Evolutionary conservation across 1,140 invertebrate species (phyloP), one percentile per base, ranked within the genome.

Genomic region (Maniola jurtina): DNA sequence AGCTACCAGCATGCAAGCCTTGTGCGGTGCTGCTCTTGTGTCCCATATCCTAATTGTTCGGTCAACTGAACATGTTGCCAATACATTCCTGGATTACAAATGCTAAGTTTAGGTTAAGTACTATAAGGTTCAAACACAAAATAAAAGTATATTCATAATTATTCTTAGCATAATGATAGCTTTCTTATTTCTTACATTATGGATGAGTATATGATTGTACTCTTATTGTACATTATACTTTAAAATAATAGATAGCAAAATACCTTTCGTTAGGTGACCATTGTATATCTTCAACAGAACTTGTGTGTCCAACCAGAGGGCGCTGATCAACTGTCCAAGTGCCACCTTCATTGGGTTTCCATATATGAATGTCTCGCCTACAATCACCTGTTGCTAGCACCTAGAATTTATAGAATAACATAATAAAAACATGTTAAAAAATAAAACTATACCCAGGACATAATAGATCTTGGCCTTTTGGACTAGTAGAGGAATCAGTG

Each of bases 241-340:
- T n/a, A n/a, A n/a, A n/a, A n/a, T n/a, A n/a, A n/a, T n/a, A 25
- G 25, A 25, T 25, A 4, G 25, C 25, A 25, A 25, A 62, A 52
- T 79, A 91, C 80, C 90, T 93, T 92, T 99, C 99, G 92, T 95
- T 99, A 4, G 98, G 98, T 67, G 98, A 99, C 99, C 99, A 99
- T 80, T 99, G 98, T 66, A 99, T 92, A 91, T 99, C 99, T 93
- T 99, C 99, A 7, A 99, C 97, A 60, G 98, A 99, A 48, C 93
- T 94, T 16, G 94, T 95, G 84, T 99, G 99, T 2, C 96, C 97
- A 68, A 94, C 92, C 65, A 97, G 94, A 1, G 98, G 95, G 56
- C 95, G 92, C 82, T 98, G 96, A 90, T 99, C 97, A 8, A 99
- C 96, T 75, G 93, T 91, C 98, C 98, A 99, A 48, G 92, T 93